Conservation (phyloP, 2,888 invertebrate species). For the Didymodactylos carnosus region DNA sequence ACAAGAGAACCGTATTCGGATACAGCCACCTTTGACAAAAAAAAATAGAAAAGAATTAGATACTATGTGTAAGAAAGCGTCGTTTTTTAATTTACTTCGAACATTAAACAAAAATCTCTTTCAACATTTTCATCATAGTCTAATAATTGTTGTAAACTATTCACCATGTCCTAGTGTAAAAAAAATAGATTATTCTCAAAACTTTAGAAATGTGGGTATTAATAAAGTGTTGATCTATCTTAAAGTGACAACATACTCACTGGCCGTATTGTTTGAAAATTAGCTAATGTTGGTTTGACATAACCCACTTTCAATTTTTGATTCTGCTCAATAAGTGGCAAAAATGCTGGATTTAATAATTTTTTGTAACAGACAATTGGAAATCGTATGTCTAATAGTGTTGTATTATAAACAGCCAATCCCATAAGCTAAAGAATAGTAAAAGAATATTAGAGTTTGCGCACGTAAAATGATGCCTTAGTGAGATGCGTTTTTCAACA, state of each 20-base stretch:
- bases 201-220: too few species aligned
- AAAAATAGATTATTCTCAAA: too few species aligned
- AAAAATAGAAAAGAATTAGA: too few species aligned
- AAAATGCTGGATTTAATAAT: constrained; percentile 43
- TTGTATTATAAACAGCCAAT: constrained; percentile 45
- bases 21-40: constrained; percentile 35
- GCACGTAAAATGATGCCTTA: too few species aligned
- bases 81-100: too few species aligned
- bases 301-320: constrained; percentile 24
- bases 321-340: constrained; percentile 36
- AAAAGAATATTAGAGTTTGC: too few species aligned
- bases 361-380: constrained; percentile 44
- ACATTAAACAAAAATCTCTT: constrained; percentile 43
- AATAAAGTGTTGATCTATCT: too few species aligned
- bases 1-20: constrained; percentile 40
- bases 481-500: too few species aligned
- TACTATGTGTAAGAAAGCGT: not conserved
- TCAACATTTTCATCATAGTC: constrained; percentile 45
- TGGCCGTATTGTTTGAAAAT: constrained; percentile 41
- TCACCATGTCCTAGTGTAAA: constrained; percentile 38
- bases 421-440: too few species aligned
- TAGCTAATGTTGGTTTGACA: constrained; percentile 35
- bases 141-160: constrained; percentile 40
- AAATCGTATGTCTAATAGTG: constrained; percentile 43
- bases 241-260: too few species aligned